phyloP scores from a whole-genome alignment of 2,888 invertebrate species.

The Drosophila mayaguana region DNA sequence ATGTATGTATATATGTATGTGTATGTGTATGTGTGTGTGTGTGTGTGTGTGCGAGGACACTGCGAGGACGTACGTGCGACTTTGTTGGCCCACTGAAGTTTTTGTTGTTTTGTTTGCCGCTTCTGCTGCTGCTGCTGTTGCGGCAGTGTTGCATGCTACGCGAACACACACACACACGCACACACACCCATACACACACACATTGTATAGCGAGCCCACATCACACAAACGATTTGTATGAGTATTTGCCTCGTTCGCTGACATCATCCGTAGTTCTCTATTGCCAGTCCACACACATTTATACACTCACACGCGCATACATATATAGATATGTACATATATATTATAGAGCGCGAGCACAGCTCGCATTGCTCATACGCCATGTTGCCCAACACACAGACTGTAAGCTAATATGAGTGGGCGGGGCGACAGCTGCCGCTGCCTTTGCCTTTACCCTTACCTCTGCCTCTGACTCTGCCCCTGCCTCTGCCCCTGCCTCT shows the following conservation, averaged over 20 bases:
- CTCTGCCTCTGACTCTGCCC: not conserved
- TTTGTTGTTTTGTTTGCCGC: slow-evolving; percentile 39
- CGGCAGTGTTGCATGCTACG: slow-evolving; percentile 68
- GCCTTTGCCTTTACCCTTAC: not conserved
- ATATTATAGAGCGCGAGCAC: slow-evolving; percentile 18
- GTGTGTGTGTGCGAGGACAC: slow-evolving; percentile 68
- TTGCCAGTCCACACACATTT: slow-evolving; percentile 23
- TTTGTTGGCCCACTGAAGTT: slow-evolving; percentile 56
- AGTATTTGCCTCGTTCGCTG: slow-evolving; percentile 65
- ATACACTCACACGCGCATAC: slow-evolving; percentile 4
- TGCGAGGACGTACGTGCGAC: slow-evolving; percentile 77
- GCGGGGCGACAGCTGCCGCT: slow-evolving; percentile 16
- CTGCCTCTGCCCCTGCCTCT: not conserved
- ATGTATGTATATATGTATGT: slow-evolving; percentile 8
- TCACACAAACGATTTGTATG: slow-evolving; percentile 27
- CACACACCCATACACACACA: slow-evolving; percentile 14
- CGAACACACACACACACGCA: slow-evolving; percentile 32
- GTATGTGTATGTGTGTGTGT: slow-evolving; percentile 32
- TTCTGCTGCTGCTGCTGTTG: slow-evolving; percentile 35
- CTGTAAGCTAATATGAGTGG: slow-evolving; percentile 52
- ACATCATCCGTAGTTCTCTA: slow-evolving; percentile 70
- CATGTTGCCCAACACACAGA: slow-evolving; percentile 56
- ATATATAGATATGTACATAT: not conserved
- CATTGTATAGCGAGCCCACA: slow-evolving; percentile 16
- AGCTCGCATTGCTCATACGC: slow-evolving; percentile 62